Evolutionary conservation across 2,797 vertebrate genomes (phyloP).

Genomic region (Nannoperca australis): DNA sequence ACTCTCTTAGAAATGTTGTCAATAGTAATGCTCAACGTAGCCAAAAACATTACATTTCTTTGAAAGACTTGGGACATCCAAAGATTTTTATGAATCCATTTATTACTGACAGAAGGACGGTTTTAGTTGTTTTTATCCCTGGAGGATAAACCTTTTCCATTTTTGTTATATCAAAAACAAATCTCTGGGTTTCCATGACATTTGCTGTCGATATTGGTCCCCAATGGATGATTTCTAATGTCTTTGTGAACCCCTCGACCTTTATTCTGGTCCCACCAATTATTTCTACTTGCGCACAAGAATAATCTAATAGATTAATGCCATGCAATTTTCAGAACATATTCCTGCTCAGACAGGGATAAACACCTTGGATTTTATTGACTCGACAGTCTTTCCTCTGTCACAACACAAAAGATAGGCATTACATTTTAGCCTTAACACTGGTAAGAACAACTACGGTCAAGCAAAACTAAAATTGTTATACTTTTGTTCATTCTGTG

Average conservation of each 20-base stretch:
- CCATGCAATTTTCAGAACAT: neutral
- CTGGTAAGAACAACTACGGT: neutral
- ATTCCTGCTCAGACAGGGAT: neutral
- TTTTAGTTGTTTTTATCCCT: neutral
- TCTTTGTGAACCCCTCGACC: neutral
- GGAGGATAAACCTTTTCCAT: neutral
- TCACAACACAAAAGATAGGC: neutral
- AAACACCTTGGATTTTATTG: neutral
- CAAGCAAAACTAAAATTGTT: neutral
- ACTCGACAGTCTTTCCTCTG: neutral
- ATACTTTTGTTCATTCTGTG: neutral
- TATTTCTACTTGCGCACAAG: neutral
- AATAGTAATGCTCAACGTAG: neutral
- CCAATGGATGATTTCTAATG: neutral
- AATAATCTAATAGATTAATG: neutral
- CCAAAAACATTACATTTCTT: slow-evolving; percentile 10
- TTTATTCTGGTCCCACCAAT: neutral
- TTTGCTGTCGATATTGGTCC: neutral
- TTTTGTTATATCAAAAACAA: slow-evolving; percentile 1
- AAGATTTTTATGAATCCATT: neutral
- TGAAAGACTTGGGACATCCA: neutral
- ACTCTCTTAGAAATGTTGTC: neutral
- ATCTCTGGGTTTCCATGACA: neutral
- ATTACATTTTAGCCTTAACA: neutral
- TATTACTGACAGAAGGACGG: neutral